Percentiles rank a stretch among this genome's conserved stretches.
These are phyloP conservation scores for Limnephilus auricula DNA, from an alignment of 2,888 invertebrate species.

Conservation along the genomic window DNA sequence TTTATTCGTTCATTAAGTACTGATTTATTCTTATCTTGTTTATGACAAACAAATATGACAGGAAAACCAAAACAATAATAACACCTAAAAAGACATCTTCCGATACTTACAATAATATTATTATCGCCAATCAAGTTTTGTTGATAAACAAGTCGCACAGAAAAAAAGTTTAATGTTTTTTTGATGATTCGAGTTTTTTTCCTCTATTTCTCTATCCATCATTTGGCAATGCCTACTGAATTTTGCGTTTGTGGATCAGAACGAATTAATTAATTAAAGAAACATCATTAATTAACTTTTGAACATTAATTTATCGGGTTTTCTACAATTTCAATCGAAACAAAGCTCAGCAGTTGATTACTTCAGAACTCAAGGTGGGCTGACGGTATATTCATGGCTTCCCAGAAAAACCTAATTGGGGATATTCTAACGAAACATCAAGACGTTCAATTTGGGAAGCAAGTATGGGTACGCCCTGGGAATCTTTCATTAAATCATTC, in stretches of 20 bases:
- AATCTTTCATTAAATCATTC: no score
- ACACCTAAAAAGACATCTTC: neutral
- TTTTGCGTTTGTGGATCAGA: neutral
- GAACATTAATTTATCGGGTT: neutral
- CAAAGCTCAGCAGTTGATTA: neutral
- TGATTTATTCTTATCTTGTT: neutral
- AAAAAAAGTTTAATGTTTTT: neutral
- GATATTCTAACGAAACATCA: neutral
- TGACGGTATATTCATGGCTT: neutral
- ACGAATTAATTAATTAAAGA: conserved; percentile 14
- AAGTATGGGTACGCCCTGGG: no score
- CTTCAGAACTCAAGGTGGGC: neutral
- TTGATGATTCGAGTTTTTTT: neutral
- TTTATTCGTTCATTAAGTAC: neutral
- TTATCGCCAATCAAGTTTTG: neutral
- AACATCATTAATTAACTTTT: conserved; percentile 13
- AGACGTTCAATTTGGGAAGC: no score
- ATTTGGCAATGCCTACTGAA: neutral
- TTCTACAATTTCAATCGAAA: neutral
- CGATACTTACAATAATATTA: neutral
- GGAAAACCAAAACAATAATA: neutral
- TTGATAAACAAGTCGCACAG: neutral
- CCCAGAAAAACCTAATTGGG: neutral
- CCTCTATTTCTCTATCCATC: no score
- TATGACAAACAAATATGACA: neutral